Conservation (phyloP, 2,113 vertebrate genomes). For the Bubalus kerabau region DNA sequence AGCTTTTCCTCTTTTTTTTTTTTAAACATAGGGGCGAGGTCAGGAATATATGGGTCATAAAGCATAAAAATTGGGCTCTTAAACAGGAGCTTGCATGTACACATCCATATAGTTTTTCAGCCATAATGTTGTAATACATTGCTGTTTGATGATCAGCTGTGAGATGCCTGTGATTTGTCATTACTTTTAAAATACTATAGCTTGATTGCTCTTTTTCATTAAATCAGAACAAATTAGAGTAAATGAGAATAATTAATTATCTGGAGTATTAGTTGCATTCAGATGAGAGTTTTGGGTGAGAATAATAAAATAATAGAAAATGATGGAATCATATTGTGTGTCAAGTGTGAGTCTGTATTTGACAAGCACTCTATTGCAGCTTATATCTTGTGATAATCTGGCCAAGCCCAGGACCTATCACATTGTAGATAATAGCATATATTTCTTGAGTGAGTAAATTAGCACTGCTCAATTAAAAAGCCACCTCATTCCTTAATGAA, state of each 20-base stretch:
- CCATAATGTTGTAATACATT: neutral
- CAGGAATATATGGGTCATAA: neutral
- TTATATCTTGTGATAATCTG: neutral
- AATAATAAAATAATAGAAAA: neutral
- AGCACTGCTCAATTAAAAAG: neutral
- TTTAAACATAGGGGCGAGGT: neutral
- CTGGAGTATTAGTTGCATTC: neutral
- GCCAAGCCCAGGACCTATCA: neutral
- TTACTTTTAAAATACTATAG: neutral
- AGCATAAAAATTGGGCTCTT: neutral
- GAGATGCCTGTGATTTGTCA: neutral
- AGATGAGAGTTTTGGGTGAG: neutral
- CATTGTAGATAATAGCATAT: neutral
- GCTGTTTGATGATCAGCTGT: neutral
- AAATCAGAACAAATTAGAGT: constrained; percentile 15
- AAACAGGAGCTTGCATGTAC: no score
- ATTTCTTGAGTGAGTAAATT: neutral
- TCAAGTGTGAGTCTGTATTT: neutral
- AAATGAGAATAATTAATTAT: neutral
- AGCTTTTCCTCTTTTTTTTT: neutral
- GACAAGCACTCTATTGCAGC: neutral
- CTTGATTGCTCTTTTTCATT: neutral
- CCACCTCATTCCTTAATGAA: neutral
- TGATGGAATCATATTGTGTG: neutral
- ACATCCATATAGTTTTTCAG: neutral